Evolutionary conservation across 2,797 vertebrate genomes (phyloP).

Genomic region (Rhincodon typus): DNA sequence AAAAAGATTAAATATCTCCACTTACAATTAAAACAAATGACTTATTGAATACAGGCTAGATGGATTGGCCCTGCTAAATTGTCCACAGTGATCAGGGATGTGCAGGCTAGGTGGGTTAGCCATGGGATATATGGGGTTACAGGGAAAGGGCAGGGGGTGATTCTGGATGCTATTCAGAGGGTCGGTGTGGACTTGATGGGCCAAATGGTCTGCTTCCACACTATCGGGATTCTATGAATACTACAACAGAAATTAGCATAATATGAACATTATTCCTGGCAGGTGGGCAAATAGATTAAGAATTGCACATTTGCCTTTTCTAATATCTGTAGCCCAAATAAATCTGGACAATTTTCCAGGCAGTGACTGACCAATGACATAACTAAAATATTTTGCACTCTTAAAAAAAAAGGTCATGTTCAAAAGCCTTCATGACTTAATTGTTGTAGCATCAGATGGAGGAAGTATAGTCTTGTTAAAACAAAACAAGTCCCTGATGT

Average conservation of each 20-base stretch:
- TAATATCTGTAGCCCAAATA: background rate
- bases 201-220: too few species aligned
- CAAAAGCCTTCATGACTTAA: background rate
- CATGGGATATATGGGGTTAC: too few species aligned
- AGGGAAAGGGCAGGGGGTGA: too few species aligned
- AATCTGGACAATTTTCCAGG: background rate
- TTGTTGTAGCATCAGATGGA: background rate
- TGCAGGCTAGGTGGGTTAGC: too few species aligned
- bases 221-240: background rate
- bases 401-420: background rate
- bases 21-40: background rate
- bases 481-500: conserved; percentile 19
- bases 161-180: too few species aligned
- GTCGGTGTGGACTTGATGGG: too few species aligned
- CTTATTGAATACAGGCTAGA: background rate
- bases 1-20: background rate
- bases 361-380: background rate
- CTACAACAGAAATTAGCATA: background rate
- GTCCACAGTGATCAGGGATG: too few species aligned
- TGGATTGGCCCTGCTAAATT: too few species aligned
- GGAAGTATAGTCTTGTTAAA: background rate
- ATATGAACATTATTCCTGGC: background rate
- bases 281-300: background rate
- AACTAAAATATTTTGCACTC: background rate
- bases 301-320: background rate